Evolutionary conservation across 1,140 invertebrate species (phyloP).

Genomic region (Drosophila orena): DNA sequence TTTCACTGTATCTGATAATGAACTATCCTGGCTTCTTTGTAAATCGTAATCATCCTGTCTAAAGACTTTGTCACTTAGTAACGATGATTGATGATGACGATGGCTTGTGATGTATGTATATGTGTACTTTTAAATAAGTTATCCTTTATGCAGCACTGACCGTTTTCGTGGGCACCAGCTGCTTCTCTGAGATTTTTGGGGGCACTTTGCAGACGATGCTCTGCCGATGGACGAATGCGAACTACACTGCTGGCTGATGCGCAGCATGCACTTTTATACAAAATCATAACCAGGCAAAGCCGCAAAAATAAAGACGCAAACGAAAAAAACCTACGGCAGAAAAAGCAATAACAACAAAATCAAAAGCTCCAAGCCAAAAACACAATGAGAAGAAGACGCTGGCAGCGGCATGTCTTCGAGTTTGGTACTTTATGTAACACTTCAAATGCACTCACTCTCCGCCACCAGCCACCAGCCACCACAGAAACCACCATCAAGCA

Average conservation of each 20-base stretch:
- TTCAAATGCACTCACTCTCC: constrained; percentile 78
- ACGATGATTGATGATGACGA: background rate
- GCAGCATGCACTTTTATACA: constrained; percentile 80
- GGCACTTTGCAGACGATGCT: constrained; percentile 61
- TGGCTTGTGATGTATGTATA: background rate
- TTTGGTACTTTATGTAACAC: constrained; percentile 76
- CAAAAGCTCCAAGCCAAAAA: constrained; percentile 62
- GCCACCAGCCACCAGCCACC: constrained; percentile 27
- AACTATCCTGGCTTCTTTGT: too few species aligned
- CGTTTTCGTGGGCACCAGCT: constrained; percentile 66
- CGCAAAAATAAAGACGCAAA: constrained; percentile 44
- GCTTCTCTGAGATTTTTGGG: constrained; percentile 32
- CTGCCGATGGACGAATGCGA: constrained; percentile 75
- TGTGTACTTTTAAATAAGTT: background rate
- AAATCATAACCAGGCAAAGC: constrained; percentile 63
- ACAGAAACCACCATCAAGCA: background rate
- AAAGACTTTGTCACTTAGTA: background rate
- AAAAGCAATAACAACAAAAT: constrained; percentile 41
- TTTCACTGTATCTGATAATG: background rate
- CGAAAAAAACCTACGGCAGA: constrained; percentile 9
- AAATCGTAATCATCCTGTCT: constrained; percentile 1
- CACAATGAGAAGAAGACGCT: constrained; percentile 51
- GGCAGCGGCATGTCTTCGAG: constrained; percentile 44
- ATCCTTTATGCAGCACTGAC: constrained; percentile 58
- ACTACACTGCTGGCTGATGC: constrained; percentile 67